Evolutionary conservation across 2,113 vertebrate genomes (phyloP).

Genomic region (Epinephelus moara): DNA sequence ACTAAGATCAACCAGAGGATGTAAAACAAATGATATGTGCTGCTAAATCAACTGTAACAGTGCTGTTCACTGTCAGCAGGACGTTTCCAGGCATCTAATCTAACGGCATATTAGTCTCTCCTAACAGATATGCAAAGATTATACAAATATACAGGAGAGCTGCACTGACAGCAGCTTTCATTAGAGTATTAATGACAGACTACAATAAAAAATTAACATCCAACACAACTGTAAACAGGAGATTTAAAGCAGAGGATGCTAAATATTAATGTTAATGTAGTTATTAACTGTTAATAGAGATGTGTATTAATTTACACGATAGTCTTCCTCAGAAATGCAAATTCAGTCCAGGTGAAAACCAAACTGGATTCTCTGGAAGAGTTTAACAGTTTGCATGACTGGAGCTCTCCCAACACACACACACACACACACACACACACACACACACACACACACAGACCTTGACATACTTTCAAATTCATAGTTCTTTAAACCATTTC

Average conservation of each 20-base stretch:
- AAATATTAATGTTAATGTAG: not conserved
- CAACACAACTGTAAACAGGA: too few species aligned
- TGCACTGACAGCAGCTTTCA: not conserved
- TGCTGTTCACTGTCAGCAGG: not conserved
- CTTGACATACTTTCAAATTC: not conserved
- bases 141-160: conserved; percentile 30
- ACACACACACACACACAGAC: not conserved
- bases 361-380: not conserved
- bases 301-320: not conserved
- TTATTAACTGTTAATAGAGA: not conserved
- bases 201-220: not conserved
- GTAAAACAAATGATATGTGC: not conserved
- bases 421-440: not conserved
- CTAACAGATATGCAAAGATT: conserved; percentile 52
- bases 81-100: conserved; percentile 13
- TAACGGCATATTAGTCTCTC: conserved; percentile 38
- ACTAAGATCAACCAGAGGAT: not conserved
- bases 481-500: not conserved
- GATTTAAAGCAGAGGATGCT: not conserved
- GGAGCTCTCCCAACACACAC: too few species aligned
- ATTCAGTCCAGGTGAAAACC: conserved; percentile 22
- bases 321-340: not conserved
- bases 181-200: not conserved
- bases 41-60: not conserved
- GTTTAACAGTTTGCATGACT: not conserved